phyloP scores from a whole-genome alignment of 2,888 invertebrate species.

The Cheilosia variabilis region DNA sequence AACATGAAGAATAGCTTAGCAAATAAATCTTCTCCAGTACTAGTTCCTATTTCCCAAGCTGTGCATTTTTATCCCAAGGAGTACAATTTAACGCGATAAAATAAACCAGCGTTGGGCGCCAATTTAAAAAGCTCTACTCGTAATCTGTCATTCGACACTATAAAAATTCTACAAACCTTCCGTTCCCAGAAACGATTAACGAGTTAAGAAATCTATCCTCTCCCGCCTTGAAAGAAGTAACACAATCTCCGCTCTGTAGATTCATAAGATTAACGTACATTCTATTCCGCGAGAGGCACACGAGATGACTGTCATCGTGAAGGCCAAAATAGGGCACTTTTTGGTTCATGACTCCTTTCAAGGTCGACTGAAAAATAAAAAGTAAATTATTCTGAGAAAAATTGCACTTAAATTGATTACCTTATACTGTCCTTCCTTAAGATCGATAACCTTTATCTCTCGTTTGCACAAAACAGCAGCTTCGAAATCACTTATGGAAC shows the following conservation, averaged over 20 bases:
- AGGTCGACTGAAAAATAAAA: conserved; percentile 85
- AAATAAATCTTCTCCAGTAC: no score
- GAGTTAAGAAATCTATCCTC: conserved; percentile 96
- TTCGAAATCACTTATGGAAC: conserved; percentile 90
- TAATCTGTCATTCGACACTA: background rate
- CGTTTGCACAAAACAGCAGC: conserved; percentile 92
- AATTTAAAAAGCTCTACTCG: background rate
- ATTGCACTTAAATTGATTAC: conserved; percentile 72
- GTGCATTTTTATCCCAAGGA: background rate
- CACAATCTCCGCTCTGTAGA: conserved; percentile 88
- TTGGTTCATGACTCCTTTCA: conserved; percentile 95
- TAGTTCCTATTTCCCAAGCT: no score
- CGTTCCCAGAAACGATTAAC: conserved; percentile 93
- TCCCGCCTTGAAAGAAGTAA: conserved; percentile 93
- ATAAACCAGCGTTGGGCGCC: background rate
- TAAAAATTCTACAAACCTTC: conserved; percentile 85
- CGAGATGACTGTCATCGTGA: conserved; percentile 90
- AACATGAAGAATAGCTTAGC: no score
- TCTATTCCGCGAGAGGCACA: conserved; percentile 92
- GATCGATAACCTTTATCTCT: conserved; percentile 91
- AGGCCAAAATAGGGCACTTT: conserved; percentile 96
- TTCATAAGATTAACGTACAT: conserved; percentile 96
- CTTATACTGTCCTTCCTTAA: conserved; percentile 88
- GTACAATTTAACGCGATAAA: no score
- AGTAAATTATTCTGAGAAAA: background rate